Evolutionary conservation across 2,113 vertebrate genomes (phyloP).

Genomic region (Sinocyclocheilus anshuiensis): DNA sequence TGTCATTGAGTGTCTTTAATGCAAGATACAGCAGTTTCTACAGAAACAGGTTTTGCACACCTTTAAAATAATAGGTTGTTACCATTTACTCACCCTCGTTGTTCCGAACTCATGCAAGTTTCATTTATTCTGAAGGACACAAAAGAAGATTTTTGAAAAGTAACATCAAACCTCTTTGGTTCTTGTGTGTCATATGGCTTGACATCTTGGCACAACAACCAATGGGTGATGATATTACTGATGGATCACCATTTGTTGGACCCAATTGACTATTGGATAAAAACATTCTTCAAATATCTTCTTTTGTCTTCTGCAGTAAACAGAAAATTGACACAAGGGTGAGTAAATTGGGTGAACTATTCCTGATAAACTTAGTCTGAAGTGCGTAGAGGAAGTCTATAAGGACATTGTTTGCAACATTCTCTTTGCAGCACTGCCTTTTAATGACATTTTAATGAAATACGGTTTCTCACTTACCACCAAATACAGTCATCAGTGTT

Average conservation of each 20-base stretch:
- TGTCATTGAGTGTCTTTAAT: not conserved
- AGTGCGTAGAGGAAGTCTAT: not conserved
- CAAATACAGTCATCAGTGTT: not conserved
- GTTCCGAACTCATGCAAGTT: not conserved
- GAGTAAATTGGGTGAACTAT: not conserved
- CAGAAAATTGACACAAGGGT: not conserved
- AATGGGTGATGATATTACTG: not conserved
- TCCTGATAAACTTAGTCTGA: too few species aligned
- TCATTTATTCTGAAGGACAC: not conserved
- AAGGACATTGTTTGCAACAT: not conserved
- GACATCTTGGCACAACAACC: not conserved
- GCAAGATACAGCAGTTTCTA: not conserved
- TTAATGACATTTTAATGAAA: not conserved
- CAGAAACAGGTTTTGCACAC: not conserved
- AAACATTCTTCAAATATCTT: not conserved
- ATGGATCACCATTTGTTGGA: not conserved
- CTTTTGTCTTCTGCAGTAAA: not conserved
- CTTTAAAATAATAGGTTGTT: not conserved
- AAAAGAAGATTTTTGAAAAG: not conserved
- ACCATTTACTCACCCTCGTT: not conserved
- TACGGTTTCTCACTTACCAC: not conserved
- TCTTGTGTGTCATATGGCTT: not conserved
- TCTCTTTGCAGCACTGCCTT: not conserved
- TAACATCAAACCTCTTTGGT: not conserved
- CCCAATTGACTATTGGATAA: not conserved